Conservation (phyloP, 2,797 vertebrate genomes). For the Chelon labrosus region DNA sequence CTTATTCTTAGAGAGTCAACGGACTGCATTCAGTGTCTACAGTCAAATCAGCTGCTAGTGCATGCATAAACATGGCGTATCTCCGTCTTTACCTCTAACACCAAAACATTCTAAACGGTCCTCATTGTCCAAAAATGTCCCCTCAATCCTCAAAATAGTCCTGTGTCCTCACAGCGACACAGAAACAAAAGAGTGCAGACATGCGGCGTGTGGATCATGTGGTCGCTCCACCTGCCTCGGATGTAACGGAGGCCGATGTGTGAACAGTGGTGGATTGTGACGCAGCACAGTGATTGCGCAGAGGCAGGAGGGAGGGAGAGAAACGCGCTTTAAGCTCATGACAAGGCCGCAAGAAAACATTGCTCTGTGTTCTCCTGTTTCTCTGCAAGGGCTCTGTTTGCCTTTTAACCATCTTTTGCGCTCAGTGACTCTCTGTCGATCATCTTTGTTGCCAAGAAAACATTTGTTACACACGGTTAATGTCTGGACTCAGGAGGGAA, state of each 20-base stretch:
- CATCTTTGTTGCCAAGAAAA: background rate
- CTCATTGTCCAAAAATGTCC: too few species aligned
- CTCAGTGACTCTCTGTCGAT: background rate
- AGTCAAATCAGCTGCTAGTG: too few species aligned
- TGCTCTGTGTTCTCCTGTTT: conserved; percentile 3
- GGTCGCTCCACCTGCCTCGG: conserved; percentile 28
- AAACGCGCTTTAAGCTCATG: conserved; percentile 49
- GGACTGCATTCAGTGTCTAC: too few species aligned
- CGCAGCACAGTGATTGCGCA: conserved; percentile 35
- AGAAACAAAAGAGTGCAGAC: background rate
- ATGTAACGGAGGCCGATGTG: conserved; percentile 14
- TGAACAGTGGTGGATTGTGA: conserved; percentile 51
- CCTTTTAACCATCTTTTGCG: background rate
- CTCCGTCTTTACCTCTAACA: too few species aligned
- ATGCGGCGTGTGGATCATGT: background rate
- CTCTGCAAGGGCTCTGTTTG: background rate
- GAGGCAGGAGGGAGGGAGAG: conserved; percentile 5
- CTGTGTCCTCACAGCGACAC: background rate
- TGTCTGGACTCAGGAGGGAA: too few species aligned
- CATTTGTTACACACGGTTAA: too few species aligned
- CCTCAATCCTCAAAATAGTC: too few species aligned
- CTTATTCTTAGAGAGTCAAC: too few species aligned
- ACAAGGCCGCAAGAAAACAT: conserved; percentile 33
- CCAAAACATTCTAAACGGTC: too few species aligned
- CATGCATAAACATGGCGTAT: too few species aligned